Base-by-base conservation (phyloP, 1,140 invertebrate genomes). In the Chrysoperla carnea region DNA sequence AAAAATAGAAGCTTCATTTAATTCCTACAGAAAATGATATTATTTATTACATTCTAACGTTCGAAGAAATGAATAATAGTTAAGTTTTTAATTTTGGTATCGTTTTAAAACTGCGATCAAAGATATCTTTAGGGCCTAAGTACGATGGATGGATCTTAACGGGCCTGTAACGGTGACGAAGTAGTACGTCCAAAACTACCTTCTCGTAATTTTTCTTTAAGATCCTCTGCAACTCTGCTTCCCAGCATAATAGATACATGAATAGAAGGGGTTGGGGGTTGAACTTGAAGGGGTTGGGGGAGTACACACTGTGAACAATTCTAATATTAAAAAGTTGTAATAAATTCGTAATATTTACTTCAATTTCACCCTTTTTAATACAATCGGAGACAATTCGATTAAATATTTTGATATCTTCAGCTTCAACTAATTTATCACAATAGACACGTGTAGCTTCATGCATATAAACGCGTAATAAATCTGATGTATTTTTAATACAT, bases 401-500 rank as follows among this genome's bases (percentile, higher is more conserved):
- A 59, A 84, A 94, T 1, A 61, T 66, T 38, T 77, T 76, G 40
- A 83, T 74, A 54, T 92, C 86, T 11, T 64, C 66, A 35, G 78
- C 71, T 35, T 81, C 78, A 1, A 90, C 73, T 6, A 95, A 64
- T 61, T 94, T 94, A 56, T 96, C 92, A 4, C 78, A 72, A 58
- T 95, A 95, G 1, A 94, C 88, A 41, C 91, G 68, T 23, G 73
- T 77, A 1, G 86, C 78, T 62, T 96, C 92, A 54, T 96, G 92
- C 52, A 85, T 72, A 77, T 84, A 95, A 8, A 94, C 61, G 8
- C 85, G 68, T 1, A 91, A 69, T 15, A 92, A 62, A 43, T 78
- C 76, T 40, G 74, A 73, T 1, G 72, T 66, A 37, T 63, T 73
- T 40, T 76, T 75, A 17, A 88, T 67, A 31, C 80, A 77, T 14